Conservation (phyloP, 2,113 vertebrate genomes). For the Hemibagrus wyckioides region DNA sequence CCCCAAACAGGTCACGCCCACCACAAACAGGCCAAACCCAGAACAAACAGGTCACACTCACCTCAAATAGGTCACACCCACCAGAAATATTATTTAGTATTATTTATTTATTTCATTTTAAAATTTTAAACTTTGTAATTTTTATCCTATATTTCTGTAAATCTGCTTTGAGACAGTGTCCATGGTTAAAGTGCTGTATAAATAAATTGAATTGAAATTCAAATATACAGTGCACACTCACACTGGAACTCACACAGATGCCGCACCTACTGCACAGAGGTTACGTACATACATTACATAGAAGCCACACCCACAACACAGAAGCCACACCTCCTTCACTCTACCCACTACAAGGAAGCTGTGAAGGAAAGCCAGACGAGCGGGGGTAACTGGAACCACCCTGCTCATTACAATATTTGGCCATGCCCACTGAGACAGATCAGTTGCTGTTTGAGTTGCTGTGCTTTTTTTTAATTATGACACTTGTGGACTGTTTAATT, state of each 20-base stretch:
- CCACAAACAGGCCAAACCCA: background rate
- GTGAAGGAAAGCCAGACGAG: background rate
- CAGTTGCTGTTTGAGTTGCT: background rate
- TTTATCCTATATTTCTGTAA: too few relatives aligned
- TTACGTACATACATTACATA: background rate
- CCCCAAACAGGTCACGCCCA: background rate
- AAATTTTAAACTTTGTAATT: too few relatives aligned
- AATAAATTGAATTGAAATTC: too few relatives aligned
- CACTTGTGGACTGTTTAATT: background rate
- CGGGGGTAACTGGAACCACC: background rate
- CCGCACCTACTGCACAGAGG: background rate
- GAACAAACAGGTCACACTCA: background rate
- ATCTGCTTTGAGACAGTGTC: too few relatives aligned
- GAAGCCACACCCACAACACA: background rate
- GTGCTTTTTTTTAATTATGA: background rate
- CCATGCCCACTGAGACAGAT: background rate
- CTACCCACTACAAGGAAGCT: background rate
- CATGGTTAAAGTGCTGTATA: too few relatives aligned
- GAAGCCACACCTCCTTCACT: background rate
- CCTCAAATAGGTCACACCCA: background rate
- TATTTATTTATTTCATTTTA: too few relatives aligned
- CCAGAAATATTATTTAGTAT: too few relatives aligned
- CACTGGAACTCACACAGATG: background rate
- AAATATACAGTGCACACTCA: background rate
- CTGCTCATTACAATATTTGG: background rate